A percentile compares a stretch with the other conserved stretches of the same genome.
Conservation (phyloP, 2,888 invertebrate species). For the Quadroppia sp. region DNA sequence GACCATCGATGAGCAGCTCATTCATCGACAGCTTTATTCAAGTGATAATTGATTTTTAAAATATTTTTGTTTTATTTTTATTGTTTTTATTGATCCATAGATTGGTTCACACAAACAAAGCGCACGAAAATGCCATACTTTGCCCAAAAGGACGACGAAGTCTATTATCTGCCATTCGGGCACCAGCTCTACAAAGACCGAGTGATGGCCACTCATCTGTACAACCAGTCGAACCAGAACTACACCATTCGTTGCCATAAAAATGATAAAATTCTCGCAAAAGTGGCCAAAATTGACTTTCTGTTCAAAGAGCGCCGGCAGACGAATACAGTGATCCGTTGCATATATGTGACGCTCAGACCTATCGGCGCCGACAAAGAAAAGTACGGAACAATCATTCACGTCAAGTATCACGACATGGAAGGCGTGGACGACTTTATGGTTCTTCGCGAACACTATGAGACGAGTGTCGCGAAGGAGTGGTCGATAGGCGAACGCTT, state of each 20-base stretch:
- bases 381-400: conserved; percentile 8
- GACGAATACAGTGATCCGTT: background rate
- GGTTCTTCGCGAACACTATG: conserved; percentile 5
- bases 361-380: background rate
- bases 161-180: conserved; percentile 17
- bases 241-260: background rate
- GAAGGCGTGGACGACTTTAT: conserved; percentile 6
- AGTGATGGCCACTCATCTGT: background rate
- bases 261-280: background rate
- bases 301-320: conserved; percentile 1
- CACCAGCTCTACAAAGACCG: conserved; percentile 8
- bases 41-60: background rate
- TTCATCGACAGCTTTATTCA: background rate
- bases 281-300: conserved; percentile 21
- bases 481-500: background rate
- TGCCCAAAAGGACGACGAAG: conserved; percentile 18
- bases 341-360: conserved; percentile 1
- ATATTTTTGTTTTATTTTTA: background rate
- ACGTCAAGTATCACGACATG: conserved; percentile 25
- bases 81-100: background rate
- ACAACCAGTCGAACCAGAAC: conserved; percentile 9
- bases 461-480: background rate
- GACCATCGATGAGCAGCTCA: background rate
- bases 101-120: conserved; percentile 19
- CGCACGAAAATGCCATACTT: background rate